These are phyloP conservation scores for Bhutanitis thaidina DNA, from an alignment of 2,888 invertebrate species.

Conservation along the genomic window DNA sequence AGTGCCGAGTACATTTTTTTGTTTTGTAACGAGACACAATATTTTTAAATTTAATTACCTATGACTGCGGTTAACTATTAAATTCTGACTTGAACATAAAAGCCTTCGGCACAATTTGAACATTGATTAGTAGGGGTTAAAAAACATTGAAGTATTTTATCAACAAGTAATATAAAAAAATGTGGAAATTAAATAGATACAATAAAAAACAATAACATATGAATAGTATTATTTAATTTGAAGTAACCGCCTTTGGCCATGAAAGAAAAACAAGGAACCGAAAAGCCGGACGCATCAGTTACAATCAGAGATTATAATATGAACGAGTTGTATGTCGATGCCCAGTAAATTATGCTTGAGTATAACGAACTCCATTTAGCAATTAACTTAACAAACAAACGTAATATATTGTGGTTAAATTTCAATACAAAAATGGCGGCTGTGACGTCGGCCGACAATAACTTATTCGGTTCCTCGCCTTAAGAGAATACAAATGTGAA, in stretches of 20 bases:
- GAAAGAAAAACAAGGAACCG: constrained; percentile 36
- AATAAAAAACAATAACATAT: constrained; percentile 42
- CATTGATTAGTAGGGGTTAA: constrained; percentile 6
- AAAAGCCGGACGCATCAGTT: constrained; percentile 65
- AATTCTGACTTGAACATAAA: constrained; percentile 32
- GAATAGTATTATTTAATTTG: constrained; percentile 23
- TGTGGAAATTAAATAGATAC: background rate
- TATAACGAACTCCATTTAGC: constrained; percentile 76
- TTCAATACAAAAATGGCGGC: constrained; percentile 71
- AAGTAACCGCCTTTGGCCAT: constrained; percentile 31
- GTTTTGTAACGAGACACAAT: constrained; percentile 23
- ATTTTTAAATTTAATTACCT: constrained; percentile 42
- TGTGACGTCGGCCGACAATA: constrained; percentile 44
- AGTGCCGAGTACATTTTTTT: no score
- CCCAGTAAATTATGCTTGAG: constrained; percentile 52
- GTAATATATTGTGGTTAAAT: constrained; percentile 77
- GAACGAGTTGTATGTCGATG: constrained; percentile 28
- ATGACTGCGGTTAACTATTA: constrained; percentile 42
- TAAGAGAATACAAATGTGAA: constrained; percentile 33
- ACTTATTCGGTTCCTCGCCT: constrained; percentile 43
- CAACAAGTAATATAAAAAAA: constrained; percentile 10
- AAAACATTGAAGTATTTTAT: constrained; percentile 1
- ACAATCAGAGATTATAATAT: constrained; percentile 69
- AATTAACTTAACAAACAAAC: constrained; percentile 81
- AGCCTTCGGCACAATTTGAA: constrained; percentile 18